Base-by-base conservation (phyloP, 2,797 vertebrate genomes). In the Notamacropus eugenii region DNA sequence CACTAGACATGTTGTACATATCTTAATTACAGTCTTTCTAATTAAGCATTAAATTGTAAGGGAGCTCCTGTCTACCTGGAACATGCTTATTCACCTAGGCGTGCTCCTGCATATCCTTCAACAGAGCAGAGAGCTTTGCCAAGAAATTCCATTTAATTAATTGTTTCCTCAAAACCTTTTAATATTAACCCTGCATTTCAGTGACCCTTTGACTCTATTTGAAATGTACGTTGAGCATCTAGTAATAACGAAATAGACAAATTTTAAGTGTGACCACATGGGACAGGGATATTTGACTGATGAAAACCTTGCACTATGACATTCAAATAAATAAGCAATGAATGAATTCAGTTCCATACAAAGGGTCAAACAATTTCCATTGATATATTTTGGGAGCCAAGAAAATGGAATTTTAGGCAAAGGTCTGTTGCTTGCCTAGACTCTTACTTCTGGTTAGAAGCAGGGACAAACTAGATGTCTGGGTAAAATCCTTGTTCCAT, bases 101-200 rank as follows among this genome's bases (percentile, higher is more conserved):
- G 97, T 98, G 98, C 96, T 95, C 67, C 94, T 98, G 96, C 98
- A 97, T 95, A 97, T 97, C 97, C 97, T 97, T 96, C 31, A 0
- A 91, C 28, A 0, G 91, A 98, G 92, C 0, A 0, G 92, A 98
- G 91, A 11, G 90, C 92, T 52, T 62, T 97, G 98, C 98, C 98
- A 98, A 98, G 94, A 90, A 97, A 98, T 97, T 98, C 94, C 94
- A 97, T 97, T 97, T 98, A 98, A 98, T 98, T 98, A 98, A 98
- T 98, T 98, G 97, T 98, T 98, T 98, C 96, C 97, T 98, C 96
- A 95, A 97, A 98, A 97, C 96, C 67, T 54, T 74, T 13, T 98
- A 97, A 97, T 87, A 40, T 57, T 95, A 98, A 98, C 96, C 96
- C 97, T 95, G 94, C 97, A 98, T 98, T 98, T 98, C 96, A 97